phyloP scores from a whole-genome alignment of 2,797 vertebrate species.

The Nyctalus aviator region DNA sequence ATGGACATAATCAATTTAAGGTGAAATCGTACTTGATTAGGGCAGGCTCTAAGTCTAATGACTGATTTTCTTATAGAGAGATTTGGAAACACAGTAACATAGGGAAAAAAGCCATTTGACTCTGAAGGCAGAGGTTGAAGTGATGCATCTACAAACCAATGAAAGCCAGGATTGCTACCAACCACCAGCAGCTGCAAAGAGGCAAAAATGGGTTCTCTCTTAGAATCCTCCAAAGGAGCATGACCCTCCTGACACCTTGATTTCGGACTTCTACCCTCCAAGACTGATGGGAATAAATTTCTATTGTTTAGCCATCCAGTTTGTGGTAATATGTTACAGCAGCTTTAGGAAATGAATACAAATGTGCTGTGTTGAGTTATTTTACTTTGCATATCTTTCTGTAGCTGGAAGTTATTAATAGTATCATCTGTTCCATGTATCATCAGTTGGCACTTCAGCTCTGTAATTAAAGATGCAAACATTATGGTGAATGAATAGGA shows the following conservation, averaged over 20 bases:
- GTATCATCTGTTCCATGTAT: not conserved
- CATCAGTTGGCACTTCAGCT: not conserved
- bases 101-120: not conserved
- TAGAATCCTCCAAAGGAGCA: not conserved
- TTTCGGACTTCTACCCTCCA: not conserved
- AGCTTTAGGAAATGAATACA: not conserved
- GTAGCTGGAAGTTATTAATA: not conserved
- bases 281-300: not conserved
- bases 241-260: not conserved
- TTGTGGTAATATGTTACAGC: constrained; percentile 14
- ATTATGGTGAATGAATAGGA: not conserved
- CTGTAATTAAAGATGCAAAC: constrained; percentile 15
- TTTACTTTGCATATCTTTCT: constrained; percentile 25
- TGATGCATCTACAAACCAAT: not conserved
- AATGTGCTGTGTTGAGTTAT: not conserved
- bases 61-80: not conserved
- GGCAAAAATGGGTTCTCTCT: not conserved
- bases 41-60: not conserved
- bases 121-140: not conserved
- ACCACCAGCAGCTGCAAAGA: not conserved
- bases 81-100: not conserved
- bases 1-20: not conserved
- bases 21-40: not conserved
- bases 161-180: not conserved
- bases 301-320: not conserved